Conservation (phyloP, 2,888 invertebrate species). For the Polyommatus icarus region DNA sequence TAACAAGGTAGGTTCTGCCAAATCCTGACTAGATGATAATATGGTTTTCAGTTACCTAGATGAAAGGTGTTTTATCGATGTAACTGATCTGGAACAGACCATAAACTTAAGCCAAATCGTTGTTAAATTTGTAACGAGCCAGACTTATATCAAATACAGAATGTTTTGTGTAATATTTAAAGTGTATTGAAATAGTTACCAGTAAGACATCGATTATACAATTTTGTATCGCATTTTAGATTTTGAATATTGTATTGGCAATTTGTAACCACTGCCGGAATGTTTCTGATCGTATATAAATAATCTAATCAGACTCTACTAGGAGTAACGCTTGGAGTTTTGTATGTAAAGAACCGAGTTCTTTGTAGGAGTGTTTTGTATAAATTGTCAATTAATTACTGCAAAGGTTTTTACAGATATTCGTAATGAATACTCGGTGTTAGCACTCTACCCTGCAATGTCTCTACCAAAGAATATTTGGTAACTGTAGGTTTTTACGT, state of each 20-base stretch:
- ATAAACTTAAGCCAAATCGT: constrained; percentile 18
- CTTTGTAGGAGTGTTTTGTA: constrained; percentile 4
- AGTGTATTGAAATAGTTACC: constrained; percentile 27
- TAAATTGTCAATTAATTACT: constrained; percentile 26
- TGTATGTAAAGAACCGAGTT: not conserved
- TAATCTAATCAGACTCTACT: not conserved
- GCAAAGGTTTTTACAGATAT: not conserved
- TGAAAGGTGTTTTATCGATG: not conserved
- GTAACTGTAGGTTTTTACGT: not conserved
- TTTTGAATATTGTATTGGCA: constrained; percentile 27
- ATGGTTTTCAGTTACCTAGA: not conserved
- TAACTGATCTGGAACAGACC: not conserved
- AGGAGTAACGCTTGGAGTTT: not conserved
- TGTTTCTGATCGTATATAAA: constrained; percentile 11
- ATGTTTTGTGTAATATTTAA: constrained; percentile 13
- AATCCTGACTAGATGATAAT: not conserved
- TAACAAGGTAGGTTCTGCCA: not conserved
- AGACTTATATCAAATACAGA: constrained; percentile 25
- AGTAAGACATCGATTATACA: constrained; percentile 29
- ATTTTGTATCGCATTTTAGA: constrained; percentile 28
- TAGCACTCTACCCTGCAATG: constrained; percentile 3
- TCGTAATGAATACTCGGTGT: not conserved
- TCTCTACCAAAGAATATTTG: not conserved
- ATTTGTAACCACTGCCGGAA: constrained; percentile 22
- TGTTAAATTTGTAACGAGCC: constrained; percentile 22